A percentile compares a stretch with the other conserved stretches of the same genome.
Evolutionary conservation across 92 coral and sea anemone genomes (phyloP).

Genomic region (Scolanthus callimorphus): DNA sequence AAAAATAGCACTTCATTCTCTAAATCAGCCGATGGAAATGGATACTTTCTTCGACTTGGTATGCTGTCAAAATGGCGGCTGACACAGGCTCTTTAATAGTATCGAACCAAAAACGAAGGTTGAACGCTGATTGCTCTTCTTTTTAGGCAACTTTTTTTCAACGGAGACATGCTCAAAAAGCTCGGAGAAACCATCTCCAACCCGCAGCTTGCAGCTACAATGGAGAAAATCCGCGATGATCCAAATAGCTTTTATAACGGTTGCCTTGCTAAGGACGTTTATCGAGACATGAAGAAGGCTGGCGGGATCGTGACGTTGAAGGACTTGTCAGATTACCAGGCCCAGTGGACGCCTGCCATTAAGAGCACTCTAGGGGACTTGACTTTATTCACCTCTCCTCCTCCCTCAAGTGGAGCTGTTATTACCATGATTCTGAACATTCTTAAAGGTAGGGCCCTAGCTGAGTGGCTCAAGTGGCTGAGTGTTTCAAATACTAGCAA

Average conservation of each 20-base stretch:
- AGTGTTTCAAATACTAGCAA: too few relatives aligned
- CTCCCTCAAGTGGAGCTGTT: constrained; percentile 72
- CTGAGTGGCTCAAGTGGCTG: too few relatives aligned
- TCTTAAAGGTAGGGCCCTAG: constrained; percentile 76
- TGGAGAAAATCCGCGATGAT: constrained; percentile 54
- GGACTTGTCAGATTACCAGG: constrained; percentile 53
- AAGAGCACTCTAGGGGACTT: constrained; percentile 27
- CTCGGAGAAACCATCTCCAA: constrained; percentile 55
- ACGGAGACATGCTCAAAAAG: constrained; percentile 45
- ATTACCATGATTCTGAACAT: constrained; percentile 71
- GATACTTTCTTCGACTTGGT: too few relatives aligned
- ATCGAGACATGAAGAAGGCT: constrained; percentile 46
- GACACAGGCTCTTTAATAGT: too few relatives aligned
- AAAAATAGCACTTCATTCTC: too few relatives aligned
- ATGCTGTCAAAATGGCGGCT: too few relatives aligned
- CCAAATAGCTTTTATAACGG: constrained; percentile 71
- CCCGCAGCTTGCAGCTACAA: constrained; percentile 60
- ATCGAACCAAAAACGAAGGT: too few relatives aligned
- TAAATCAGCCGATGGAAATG: too few relatives aligned
- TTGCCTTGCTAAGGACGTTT: constrained; percentile 56
- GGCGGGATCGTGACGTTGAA: constrained; percentile 68
- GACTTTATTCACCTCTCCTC: constrained; percentile 14
- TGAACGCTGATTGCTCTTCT: too few relatives aligned
- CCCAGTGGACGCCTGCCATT: constrained; percentile 32
- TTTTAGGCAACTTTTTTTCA: constrained; percentile 54